Conservation (phyloP, 2,113 vertebrate genomes). For the Danionella cerebrum region DNA sequence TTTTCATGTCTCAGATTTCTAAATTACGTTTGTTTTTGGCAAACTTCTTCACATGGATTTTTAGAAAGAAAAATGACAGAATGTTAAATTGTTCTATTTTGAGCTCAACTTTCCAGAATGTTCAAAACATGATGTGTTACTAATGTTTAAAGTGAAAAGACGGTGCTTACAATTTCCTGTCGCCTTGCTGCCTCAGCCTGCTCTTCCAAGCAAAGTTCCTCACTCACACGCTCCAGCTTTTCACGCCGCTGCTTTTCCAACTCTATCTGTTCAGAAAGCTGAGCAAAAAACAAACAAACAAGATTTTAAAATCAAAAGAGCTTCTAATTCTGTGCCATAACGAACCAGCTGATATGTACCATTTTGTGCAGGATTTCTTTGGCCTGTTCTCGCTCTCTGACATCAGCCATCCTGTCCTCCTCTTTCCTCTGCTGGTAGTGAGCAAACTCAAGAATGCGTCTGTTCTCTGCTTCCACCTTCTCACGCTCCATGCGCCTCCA, state of each 20-base stretch:
- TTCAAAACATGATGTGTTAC: too few species aligned
- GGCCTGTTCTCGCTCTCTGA: constrained; percentile 67
- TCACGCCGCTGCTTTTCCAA: constrained; percentile 65
- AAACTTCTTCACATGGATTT: too few species aligned
- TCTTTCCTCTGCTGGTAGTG: constrained; percentile 66
- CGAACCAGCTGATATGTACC: constrained; percentile 49
- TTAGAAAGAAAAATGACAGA: too few species aligned
- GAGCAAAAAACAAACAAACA: not conserved
- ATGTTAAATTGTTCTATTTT: too few species aligned
- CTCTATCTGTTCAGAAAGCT: constrained; percentile 73
- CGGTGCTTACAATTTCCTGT: constrained; percentile 69
- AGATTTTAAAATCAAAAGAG: not conserved
- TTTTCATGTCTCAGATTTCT: too few species aligned
- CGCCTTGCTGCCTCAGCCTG: constrained; percentile 63
- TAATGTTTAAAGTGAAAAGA: too few species aligned
- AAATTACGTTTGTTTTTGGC: too few species aligned
- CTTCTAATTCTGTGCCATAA: not conserved
- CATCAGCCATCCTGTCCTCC: constrained; percentile 63
- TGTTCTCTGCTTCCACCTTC: constrained; percentile 85
- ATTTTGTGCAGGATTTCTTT: constrained; percentile 70
- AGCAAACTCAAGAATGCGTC: constrained; percentile 75
- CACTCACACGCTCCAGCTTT: constrained; percentile 71
- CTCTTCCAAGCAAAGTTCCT: constrained; percentile 79
- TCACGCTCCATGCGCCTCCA: constrained; percentile 78
- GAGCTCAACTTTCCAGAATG: too few species aligned